A percentile compares a stretch with the other conserved stretches of the same genome.
These are phyloP conservation scores for Drosophila limbata DNA, from an alignment of 2,888 invertebrate species.

Conservation along the genomic window DNA sequence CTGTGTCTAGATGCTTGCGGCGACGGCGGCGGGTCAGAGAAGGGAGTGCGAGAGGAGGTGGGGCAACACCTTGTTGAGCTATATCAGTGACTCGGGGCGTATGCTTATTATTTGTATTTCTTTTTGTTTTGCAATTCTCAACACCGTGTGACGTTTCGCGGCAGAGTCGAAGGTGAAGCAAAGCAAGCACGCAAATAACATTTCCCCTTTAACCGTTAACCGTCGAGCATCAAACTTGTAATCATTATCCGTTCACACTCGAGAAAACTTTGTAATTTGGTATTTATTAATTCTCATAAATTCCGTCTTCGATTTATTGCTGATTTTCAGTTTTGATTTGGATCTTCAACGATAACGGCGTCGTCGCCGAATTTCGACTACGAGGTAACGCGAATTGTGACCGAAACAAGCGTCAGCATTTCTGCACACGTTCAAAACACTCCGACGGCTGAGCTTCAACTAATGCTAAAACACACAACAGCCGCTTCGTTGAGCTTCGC, in stretches of 20 bases:
- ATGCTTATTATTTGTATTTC: neutral
- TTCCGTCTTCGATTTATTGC: conserved; percentile 13
- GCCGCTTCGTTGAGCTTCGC: conserved; percentile 45
- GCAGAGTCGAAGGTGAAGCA: conserved; percentile 28
- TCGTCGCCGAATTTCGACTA: conserved; percentile 40
- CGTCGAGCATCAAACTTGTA: conserved; percentile 3
- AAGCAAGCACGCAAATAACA: conserved; percentile 49
- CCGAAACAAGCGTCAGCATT: conserved; percentile 70
- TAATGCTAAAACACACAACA: conserved; percentile 69
- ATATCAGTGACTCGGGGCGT: conserved; percentile 19
- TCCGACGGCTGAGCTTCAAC: conserved; percentile 85
- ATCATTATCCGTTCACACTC: conserved; percentile 12
- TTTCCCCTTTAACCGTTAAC: conserved; percentile 26
- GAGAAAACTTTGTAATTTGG: neutral
- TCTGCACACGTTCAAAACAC: conserved; percentile 79
- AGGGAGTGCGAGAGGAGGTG: neutral
- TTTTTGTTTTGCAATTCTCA: conserved; percentile 22
- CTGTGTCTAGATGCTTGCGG: neutral
- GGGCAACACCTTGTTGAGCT: conserved; percentile 15
- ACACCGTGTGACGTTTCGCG: conserved; percentile 19
- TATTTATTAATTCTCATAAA: neutral
- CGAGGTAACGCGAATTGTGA: conserved; percentile 49
- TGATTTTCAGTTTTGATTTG: conserved; percentile 13
- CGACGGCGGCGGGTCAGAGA: neutral
- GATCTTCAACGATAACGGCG: conserved; percentile 7